These are phyloP conservation scores for Myrmecophaga tridactyla DNA, from an alignment of 2,113 vertebrate genomes.

Conservation along the genomic window DNA sequence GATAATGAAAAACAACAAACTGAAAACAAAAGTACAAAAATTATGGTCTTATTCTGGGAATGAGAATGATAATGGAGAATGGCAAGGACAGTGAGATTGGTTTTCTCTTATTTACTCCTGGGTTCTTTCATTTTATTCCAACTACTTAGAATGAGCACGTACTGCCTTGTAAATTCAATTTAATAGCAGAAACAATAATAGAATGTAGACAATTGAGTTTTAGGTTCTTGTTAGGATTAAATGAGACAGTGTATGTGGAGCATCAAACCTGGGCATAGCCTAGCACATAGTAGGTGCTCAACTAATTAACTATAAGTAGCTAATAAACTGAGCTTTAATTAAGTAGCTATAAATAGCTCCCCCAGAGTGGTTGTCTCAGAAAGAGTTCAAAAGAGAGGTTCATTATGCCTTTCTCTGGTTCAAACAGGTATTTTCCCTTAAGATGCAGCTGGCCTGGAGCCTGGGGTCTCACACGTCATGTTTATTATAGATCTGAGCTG, in stretches of 20 bases:
- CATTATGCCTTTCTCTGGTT: background rate
- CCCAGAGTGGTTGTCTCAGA: background rate
- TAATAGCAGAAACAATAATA: background rate
- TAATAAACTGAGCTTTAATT: too few relatives aligned
- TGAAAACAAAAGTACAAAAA: background rate
- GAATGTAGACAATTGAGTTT: background rate
- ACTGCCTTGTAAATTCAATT: background rate
- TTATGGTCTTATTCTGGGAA: background rate
- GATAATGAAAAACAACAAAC: background rate
- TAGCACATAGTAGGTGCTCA: background rate
- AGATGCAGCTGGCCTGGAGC: background rate
- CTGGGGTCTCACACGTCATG: background rate
- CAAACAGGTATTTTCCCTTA: background rate
- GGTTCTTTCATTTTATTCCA: background rate
- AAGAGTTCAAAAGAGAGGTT: background rate
- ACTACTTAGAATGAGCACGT: background rate
- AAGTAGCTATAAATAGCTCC: background rate
- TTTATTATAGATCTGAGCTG: background rate
- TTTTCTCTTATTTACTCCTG: background rate
- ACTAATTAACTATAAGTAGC: background rate
- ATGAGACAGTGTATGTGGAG: background rate
- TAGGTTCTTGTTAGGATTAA: background rate
- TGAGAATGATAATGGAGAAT: background rate
- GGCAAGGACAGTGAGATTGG: fast-evolving
- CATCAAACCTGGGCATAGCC: background rate